These are phyloP conservation scores for Neopipo cinnamomea DNA, from an alignment of 2,113 vertebrate genomes.

Conservation along the genomic window DNA sequence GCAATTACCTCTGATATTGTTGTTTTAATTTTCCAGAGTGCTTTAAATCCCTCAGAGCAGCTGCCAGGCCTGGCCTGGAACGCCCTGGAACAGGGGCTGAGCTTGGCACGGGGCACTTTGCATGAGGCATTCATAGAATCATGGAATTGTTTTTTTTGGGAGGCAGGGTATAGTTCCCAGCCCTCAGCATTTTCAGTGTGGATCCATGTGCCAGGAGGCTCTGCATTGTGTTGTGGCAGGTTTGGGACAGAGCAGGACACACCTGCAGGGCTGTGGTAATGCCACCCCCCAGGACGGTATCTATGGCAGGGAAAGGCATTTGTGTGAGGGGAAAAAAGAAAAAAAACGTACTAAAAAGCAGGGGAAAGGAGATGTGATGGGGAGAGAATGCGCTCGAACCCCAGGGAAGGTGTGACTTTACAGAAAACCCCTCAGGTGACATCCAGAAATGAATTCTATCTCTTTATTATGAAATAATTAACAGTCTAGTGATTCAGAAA, in stretches of 20 bases:
- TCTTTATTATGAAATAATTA: constrained; percentile 33
- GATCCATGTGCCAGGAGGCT: neutral
- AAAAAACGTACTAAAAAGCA: neutral
- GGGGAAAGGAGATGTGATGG: neutral
- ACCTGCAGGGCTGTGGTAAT: too few species aligned
- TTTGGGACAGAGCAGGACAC: neutral
- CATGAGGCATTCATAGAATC: neutral
- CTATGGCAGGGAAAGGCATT: neutral
- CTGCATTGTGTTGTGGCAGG: neutral
- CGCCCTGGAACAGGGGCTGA: neutral
- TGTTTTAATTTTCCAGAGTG: neutral
- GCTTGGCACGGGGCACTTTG: fast-evolving
- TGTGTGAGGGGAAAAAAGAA: neutral
- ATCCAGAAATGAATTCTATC: neutral
- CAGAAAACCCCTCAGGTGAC: neutral
- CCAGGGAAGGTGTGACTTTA: neutral
- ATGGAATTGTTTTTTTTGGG: neutral
- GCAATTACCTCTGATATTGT: neutral
- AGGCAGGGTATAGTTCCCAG: neutral
- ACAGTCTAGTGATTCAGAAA: neutral
- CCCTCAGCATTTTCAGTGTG: fast-evolving
- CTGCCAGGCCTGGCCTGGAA: neutral
- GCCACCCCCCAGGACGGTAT: too few species aligned
- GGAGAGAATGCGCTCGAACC: neutral
- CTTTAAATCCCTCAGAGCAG: neutral